phyloP scores from a whole-genome alignment of 2,113 vertebrate species.

The Phalacrocorax pelagicus region DNA sequence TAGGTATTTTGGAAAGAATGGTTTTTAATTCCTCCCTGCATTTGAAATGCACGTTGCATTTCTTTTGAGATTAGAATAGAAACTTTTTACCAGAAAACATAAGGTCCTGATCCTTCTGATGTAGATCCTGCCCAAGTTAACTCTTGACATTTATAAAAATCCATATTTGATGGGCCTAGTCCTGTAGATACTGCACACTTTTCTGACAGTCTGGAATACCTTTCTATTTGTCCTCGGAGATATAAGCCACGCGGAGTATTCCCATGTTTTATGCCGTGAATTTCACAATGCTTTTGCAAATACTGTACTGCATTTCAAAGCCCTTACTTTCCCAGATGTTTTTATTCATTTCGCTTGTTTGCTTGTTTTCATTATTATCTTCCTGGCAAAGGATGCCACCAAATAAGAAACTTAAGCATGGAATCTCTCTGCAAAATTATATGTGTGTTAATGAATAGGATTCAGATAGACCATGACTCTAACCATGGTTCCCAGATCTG shows the following conservation, averaged over 20 bases:
- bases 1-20: neutral
- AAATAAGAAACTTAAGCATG: neutral
- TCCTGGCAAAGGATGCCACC: neutral
- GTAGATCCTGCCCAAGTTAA: neutral
- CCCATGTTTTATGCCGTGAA: neutral
- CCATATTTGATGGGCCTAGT: neutral
- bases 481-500: neutral
- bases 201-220: neutral
- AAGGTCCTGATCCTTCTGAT: neutral
- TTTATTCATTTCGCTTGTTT: neutral
- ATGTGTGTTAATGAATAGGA: neutral
- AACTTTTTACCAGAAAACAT: neutral
- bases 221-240: neutral
- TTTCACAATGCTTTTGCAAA: neutral
- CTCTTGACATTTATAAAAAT: neutral
- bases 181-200: neutral
- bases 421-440: neutral
- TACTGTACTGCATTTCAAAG: neutral
- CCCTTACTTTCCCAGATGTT: neutral
- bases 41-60: fast-evolving
- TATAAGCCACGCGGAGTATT: neutral
- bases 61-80: neutral
- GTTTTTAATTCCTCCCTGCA: neutral
- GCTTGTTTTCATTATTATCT: neutral
- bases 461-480: neutral